Conservation (phyloP, 2,113 vertebrate genomes). For the Grammomys dolichurus region DNA sequence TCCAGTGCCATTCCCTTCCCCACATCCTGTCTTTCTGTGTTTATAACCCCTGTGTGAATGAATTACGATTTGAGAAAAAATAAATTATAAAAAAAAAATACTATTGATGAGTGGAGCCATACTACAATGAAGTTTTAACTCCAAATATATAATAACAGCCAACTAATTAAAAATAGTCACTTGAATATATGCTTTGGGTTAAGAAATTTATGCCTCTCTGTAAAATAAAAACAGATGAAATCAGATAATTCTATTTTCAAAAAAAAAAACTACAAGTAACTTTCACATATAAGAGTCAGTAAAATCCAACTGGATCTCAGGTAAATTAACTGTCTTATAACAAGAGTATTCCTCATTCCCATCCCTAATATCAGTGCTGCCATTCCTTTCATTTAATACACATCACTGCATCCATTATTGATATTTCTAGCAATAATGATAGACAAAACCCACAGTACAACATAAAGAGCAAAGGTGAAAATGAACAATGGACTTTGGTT, state of each 20-base stretch:
- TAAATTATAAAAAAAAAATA: neutral
- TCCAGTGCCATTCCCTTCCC: too few species aligned
- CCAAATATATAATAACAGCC: neutral
- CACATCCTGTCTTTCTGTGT: too few species aligned
- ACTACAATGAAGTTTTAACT: neutral
- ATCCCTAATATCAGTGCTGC: neutral
- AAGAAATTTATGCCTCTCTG: neutral
- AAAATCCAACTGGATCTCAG: slow-evolving; percentile 12
- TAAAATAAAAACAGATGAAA: too few species aligned
- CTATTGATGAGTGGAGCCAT: neutral
- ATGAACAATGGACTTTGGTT: neutral
- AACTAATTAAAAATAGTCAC: neutral
- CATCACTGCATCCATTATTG: neutral
- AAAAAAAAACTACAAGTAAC: neutral
- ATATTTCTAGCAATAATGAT: neutral
- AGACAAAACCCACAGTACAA: neutral
- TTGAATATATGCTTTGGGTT: slow-evolving; percentile 18
- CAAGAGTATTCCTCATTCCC: neutral
- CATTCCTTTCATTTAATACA: slow-evolving; percentile 4
- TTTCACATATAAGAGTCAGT: neutral
- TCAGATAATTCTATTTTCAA: too few species aligned
- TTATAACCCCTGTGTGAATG: too few species aligned
- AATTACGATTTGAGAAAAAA: too few species aligned
- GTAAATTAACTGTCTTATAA: neutral
- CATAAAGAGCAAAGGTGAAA: neutral